Evolutionary conservation across 2,888 invertebrate genomes (phyloP), one percentile per base, ranked within the genome.

Genomic region (Lasioglossum leucozonium): DNA sequence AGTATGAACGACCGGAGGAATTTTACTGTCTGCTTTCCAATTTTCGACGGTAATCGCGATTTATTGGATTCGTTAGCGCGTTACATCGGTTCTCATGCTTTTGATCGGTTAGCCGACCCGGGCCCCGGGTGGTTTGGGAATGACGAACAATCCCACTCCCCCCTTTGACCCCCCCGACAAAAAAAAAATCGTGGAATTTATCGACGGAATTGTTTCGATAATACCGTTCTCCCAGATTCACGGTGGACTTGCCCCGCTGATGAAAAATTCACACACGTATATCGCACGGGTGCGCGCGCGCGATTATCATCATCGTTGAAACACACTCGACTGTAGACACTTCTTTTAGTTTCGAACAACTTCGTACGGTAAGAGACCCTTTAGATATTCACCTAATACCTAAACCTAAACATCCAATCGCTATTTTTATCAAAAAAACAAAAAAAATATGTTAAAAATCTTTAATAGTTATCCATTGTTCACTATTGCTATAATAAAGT

Each of bases 401-500:
- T 93, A 91, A 92, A 92, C 91, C 89, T 92, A 93, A 94, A 93
- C 93, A 94, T 93, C 92, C 93, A 93, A 94, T 94, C 93, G 94
- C 94, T 94, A 94, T 94, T 94, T 94, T 94, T 94, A 94, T 94
- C 93, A 92, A 94, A 91, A 88, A 62, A 62, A 62, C 62, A 55
- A 62, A 62, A 85, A n/a, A 92, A 91, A 93, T 92, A 92, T 93
- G 93, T 93, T 93, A 93, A 94, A 94, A 93, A 92, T 93, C 93
- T 94, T 94, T 93, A 93, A 94, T 92, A 93, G 93, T 94, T 94
- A 94, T 94, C 93, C 93, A 94, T 94, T 94, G 94, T 94, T 94
- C 93, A 94, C 94, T 93, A 94, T 94, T 94, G 94, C 94, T 94
- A 94, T 94, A 94, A 94, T 94, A 94, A 94, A 94, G 92, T 94